These are phyloP conservation scores for Philantomba maxwellii DNA, from an alignment of 2,113 vertebrate species.

Conservation along the genomic window DNA sequence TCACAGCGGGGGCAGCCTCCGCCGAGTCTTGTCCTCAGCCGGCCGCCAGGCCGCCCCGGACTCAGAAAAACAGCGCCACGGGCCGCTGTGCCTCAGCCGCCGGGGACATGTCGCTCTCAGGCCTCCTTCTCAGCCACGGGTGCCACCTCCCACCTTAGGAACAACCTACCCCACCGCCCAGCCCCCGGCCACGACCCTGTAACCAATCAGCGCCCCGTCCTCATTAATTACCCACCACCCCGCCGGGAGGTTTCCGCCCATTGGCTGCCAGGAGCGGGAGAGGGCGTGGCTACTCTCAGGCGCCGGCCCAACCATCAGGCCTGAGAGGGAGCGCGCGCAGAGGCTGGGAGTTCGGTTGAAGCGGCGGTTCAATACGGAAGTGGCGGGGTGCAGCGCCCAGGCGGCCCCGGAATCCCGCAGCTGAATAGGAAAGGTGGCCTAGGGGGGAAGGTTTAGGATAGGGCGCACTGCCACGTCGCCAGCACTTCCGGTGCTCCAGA, in stretches of 20 bases:
- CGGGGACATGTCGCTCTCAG: conserved; percentile 80
- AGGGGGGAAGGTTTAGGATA: conserved; percentile 56
- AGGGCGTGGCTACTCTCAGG: conserved; percentile 36
- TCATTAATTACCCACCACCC: conserved; percentile 68
- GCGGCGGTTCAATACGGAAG: conserved; percentile 60
- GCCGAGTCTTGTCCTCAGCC: conserved; percentile 46
- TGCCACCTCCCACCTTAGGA: conserved; percentile 59
- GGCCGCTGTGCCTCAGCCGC: conserved; percentile 50
- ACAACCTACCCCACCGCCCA: conserved; percentile 68
- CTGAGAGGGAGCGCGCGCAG: conserved; percentile 45
- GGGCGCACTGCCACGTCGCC: conserved; percentile 67
- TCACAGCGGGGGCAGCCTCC: conserved; percentile 47
- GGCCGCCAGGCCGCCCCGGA: conserved; percentile 52
- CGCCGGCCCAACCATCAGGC: conserved; percentile 44
- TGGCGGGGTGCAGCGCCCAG: conserved; percentile 49
- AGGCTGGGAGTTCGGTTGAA: conserved; percentile 66
- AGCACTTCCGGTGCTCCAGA: conserved; percentile 64
- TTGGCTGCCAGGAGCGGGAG: not conserved
- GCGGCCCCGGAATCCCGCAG: conserved; percentile 50
- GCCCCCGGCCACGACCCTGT: not conserved
- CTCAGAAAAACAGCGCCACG: conserved; percentile 57
- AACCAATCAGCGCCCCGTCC: conserved; percentile 37
- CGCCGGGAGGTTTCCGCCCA: not conserved
- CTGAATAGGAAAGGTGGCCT: conserved; percentile 34
- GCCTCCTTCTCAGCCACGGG: conserved; percentile 55